Conservation (phyloP, 1,140 invertebrate species). For the Euura saliciscinereae region DNA sequence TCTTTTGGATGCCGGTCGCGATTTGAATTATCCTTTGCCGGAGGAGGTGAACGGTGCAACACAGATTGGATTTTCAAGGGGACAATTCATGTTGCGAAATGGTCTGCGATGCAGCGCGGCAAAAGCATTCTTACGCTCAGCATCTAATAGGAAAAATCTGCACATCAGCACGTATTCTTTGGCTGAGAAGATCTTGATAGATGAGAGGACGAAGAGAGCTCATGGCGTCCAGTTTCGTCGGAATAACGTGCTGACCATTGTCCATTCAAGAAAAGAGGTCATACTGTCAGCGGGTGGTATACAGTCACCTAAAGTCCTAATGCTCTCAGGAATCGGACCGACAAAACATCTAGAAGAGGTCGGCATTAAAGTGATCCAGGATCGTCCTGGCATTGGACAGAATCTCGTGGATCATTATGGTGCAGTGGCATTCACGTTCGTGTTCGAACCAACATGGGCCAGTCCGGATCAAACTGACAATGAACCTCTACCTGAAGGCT, state of each 20-base stretch:
- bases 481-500: too few species aligned
- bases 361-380: too few species aligned
- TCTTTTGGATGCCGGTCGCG: slow-evolving; percentile 84
- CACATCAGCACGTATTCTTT: slow-evolving; percentile 77
- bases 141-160: slow-evolving; percentile 73
- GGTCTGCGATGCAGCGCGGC: slow-evolving; percentile 82
- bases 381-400: too few species aligned
- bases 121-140: slow-evolving; percentile 81
- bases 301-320: slow-evolving; percentile 59
- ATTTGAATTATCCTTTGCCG: slow-evolving; percentile 76
- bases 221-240: slow-evolving; percentile 73
- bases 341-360: too few species aligned
- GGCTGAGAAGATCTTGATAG: slow-evolving; percentile 71
- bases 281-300: slow-evolving; percentile 55
- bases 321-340: slow-evolving; percentile 62
- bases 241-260: slow-evolving; percentile 65
- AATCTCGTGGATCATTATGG: too few species aligned
- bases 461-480: too few species aligned
- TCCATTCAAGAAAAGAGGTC: slow-evolving; percentile 56
- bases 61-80: slow-evolving; percentile 78
- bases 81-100: slow-evolving; percentile 79
- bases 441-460: too few species aligned
- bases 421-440: too few species aligned
- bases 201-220: slow-evolving; percentile 65
- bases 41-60: slow-evolving; percentile 74